phyloP scores from a whole-genome alignment of 2,888 invertebrate species.

The Homarus gammarus region DNA sequence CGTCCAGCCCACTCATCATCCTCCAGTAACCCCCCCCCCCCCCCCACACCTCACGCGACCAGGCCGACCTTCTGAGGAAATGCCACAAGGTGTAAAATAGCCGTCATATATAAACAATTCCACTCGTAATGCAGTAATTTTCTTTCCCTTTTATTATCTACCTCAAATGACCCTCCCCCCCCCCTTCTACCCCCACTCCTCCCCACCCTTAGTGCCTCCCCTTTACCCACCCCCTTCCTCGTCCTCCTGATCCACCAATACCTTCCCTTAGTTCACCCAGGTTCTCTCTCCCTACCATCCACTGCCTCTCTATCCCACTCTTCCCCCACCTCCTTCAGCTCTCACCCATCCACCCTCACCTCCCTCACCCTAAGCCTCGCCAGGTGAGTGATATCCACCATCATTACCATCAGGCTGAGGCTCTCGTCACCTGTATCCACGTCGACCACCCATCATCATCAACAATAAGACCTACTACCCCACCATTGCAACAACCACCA shows the following conservation, averaged over 20 bases:
- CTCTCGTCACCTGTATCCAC: neutral
- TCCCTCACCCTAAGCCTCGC: neutral
- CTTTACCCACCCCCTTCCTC: too few species aligned
- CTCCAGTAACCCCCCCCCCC: too few species aligned
- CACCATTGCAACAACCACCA: neutral
- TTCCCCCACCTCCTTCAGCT: neutral
- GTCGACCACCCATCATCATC: conserved; percentile 3
- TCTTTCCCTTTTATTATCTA: neutral
- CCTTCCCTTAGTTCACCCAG: too few species aligned
- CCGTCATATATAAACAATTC: too few species aligned
- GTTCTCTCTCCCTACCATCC: neutral
- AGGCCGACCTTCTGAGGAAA: too few species aligned
- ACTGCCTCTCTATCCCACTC: neutral
- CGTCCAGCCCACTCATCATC: too few species aligned
- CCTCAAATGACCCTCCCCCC: neutral
- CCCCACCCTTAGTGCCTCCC: neutral
- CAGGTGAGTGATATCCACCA: neutral
- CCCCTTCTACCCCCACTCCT: neutral
- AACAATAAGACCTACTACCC: neutral
- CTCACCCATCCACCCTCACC: neutral
- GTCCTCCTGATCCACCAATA: too few species aligned
- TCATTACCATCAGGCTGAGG: neutral
- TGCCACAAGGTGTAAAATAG: too few species aligned
- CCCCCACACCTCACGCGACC: too few species aligned
- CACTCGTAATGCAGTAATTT: neutral